Percentiles rank a stretch among this genome's conserved stretches.
These are phyloP conservation scores for Eupsilia transversa DNA, from an alignment of 2,888 invertebrate genomes.

Conservation along the genomic window DNA sequence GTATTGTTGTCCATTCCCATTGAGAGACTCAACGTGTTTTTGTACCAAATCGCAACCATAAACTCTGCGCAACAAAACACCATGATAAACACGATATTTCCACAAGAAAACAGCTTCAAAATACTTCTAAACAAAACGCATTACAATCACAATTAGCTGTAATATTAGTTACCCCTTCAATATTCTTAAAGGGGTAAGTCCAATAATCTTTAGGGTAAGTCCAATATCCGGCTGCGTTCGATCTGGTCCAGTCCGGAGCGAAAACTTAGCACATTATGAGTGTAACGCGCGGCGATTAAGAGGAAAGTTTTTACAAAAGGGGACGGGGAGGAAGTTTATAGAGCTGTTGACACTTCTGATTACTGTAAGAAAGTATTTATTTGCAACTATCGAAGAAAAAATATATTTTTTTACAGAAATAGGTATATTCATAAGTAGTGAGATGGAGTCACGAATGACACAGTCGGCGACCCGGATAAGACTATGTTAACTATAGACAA, in stretches of 20 bases:
- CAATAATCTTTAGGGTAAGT: constrained; percentile 48
- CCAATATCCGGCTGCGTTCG: constrained; percentile 49
- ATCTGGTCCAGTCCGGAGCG: constrained; percentile 77
- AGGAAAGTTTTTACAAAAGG: constrained; percentile 87
- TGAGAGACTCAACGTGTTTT: fast-evolving
- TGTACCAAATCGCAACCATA: neutral
- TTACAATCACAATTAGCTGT: constrained; percentile 59
- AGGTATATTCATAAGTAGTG: neutral
- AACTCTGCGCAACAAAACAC: neutral
- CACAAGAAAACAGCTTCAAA: constrained; percentile 27
- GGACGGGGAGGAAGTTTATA: constrained; percentile 64
- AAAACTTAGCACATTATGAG: constrained; percentile 85
- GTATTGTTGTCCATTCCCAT: neutral
- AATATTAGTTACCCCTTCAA: constrained; percentile 47
- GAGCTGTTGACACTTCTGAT: constrained; percentile 73
- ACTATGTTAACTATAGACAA: neutral
- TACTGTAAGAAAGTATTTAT: no score
- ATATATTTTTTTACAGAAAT: neutral
- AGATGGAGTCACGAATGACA: neutral
- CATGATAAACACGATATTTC: constrained; percentile 22
- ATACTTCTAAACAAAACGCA: constrained; percentile 52
- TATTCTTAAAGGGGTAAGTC: constrained; percentile 46
- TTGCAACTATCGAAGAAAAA: neutral
- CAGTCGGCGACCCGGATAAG: no score
- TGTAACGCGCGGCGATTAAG: constrained; percentile 88